Percentiles rank a stretch among this genome's conserved stretches.
These are phyloP conservation scores for Pao palembangensis DNA, from an alignment of 2,113 vertebrate species.

Conservation along the genomic window DNA sequence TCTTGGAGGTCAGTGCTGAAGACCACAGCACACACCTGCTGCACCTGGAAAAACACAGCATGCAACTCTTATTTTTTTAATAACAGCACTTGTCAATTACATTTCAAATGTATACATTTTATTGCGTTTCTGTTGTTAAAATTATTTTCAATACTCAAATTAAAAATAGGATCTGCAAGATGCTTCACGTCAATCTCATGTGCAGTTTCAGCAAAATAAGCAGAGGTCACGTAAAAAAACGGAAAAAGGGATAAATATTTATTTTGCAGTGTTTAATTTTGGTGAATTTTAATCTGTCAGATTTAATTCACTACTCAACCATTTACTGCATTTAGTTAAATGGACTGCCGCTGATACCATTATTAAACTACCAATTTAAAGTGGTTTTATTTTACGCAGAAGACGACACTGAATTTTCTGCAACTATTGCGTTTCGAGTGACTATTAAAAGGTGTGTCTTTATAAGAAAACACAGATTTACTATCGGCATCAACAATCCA, in stretches of 20 bases:
- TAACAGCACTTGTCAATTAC: background rate
- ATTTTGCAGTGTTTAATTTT: too few relatives aligned
- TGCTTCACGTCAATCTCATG: background rate
- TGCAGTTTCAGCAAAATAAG: conserved; percentile 8
- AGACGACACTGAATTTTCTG: background rate
- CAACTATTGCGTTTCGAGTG: background rate
- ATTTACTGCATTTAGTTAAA: background rate
- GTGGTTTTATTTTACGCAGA: background rate
- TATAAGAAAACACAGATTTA: conserved; percentile 1
- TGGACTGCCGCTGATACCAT: background rate
- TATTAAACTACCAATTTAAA: background rate
- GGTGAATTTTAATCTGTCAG: too few relatives aligned
- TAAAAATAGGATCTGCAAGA: background rate
- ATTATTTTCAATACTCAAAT: conserved; percentile 11
- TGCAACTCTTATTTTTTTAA: background rate
- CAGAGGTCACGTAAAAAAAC: conserved; percentile 7
- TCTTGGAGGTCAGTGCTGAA: conserved; percentile 16
- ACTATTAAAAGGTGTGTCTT: background rate
- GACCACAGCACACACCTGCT: conserved; percentile 27
- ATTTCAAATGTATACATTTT: background rate
- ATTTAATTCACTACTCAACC: background rate
- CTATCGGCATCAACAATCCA: background rate
- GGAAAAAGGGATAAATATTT: too few relatives aligned
- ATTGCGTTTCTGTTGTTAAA: background rate
- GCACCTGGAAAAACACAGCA: conserved; percentile 27